Evolutionary conservation across 2,888 invertebrate species (phyloP), one percentile per base, ranked within the genome.

Genomic region (Venustoraphidia nigricollis): DNA sequence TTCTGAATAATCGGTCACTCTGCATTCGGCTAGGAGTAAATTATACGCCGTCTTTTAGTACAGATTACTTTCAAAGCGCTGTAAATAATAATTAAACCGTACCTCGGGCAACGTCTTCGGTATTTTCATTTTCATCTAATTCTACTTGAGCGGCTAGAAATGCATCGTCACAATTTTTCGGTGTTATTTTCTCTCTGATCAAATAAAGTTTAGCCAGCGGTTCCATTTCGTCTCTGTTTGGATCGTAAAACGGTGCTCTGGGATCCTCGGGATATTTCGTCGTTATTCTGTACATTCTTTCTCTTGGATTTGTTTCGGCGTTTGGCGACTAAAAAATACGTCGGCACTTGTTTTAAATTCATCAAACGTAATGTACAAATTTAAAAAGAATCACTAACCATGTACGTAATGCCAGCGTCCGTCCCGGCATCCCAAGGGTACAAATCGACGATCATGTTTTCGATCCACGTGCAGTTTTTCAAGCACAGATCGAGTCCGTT

Each of bases 371-470:
- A 5, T 13, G 9, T 38, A n/a, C n/a, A 38, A 14, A 38, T 45
- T 3, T 17, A 8, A 45, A 17, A 41, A 41, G 34, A 51, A 50
- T 47, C 51, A 59, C 64, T 66, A 61, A 87, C 88, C 84, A 86
- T 81, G 60, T 97, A 98, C 0, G 88, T 83, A 48, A 93, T 79
- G 10, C 97, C 97, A 60, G 76, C 77, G 62, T 97, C 96, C 1
- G 95, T 95, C 39, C 97, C 97, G 2, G 94, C 94, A 69, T 98
- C 97, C 70, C 89, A 94, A 0, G 96, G 95, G 62, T 79, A 87
- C 35, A 98, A 71, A 67, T 95, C 91, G 40, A 96, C 72, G 38
- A 79, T 77, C 58, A 85, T 71, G 50, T 81, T 75, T 55, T 86
- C 83, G n/a, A 79, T 75, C 98, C 98, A 98, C 1, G 88, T 77